Conservation (phyloP, 2,797 vertebrate genomes). For the Cichlasoma orientale region DNA sequence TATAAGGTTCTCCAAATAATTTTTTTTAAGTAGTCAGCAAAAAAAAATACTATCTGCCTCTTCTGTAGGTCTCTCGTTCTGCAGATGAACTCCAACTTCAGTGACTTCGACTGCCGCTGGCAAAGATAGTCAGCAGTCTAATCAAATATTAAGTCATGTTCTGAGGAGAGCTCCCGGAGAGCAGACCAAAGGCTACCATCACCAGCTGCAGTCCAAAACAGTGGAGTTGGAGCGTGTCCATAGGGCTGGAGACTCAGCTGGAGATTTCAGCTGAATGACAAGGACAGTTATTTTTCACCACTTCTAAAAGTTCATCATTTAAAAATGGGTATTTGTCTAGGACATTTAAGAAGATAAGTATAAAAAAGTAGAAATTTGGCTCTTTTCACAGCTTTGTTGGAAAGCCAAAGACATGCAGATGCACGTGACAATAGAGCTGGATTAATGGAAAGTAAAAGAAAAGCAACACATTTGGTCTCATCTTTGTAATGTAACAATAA, state of each 20-base stretch:
- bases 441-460: not conserved
- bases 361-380: not conserved
- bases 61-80: not conserved
- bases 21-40: no score
- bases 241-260: not conserved
- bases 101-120: not conserved
- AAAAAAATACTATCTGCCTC: no score
- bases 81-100: not conserved
- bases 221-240: not conserved
- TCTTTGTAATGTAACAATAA: no score
- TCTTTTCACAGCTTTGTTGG: not conserved
- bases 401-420: not conserved
- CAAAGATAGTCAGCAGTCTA: not conserved
- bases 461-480: no score
- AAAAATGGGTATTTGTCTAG: no score
- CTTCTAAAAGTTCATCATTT: not conserved
- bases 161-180: not conserved
- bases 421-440: not conserved
- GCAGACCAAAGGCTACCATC: not conserved
- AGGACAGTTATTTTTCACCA: not conserved
- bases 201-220: not conserved
- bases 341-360: not conserved
- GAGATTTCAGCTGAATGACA: not conserved
- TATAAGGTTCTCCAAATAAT: no score
- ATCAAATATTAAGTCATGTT: not conserved